Conservation (phyloP, 2,888 invertebrate genomes). For the Diarsia dahlii region DNA sequence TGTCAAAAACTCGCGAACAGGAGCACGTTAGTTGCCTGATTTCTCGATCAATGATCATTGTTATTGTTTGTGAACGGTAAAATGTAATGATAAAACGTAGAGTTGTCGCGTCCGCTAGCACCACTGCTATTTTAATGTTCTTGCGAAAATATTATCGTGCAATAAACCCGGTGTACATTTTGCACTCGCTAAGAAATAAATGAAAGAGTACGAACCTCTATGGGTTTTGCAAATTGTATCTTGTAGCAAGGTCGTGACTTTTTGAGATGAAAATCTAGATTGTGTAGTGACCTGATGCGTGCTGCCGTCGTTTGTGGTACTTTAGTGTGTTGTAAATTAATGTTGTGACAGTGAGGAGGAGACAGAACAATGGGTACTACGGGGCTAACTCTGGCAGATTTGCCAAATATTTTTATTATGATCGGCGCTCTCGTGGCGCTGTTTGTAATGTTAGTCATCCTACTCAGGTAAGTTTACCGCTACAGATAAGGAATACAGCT, state of each 20-base stretch:
- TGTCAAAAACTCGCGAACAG: conserved; percentile 70
- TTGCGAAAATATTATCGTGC: conserved; percentile 73
- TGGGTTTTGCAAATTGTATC: conserved; percentile 74
- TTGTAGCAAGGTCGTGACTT: conserved; percentile 74
- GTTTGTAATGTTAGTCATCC: conserved; percentile 94
- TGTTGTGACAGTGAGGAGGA: conserved; percentile 73
- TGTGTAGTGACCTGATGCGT: conserved; percentile 80
- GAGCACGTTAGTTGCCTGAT: conserved; percentile 71
- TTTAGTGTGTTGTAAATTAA: conserved; percentile 72
- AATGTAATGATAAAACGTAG: conserved; percentile 74
- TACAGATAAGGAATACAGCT: conserved; percentile 44
- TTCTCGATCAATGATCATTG: conserved; percentile 85
- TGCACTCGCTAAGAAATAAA: conserved; percentile 70
- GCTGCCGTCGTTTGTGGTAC: conserved; percentile 67
- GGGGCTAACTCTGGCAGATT: conserved; percentile 92
- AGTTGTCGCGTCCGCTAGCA: conserved; percentile 63
- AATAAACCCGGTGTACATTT: conserved; percentile 67
- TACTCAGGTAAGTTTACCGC: conserved; percentile 91
- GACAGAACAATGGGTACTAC: conserved; percentile 83
- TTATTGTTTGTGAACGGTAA: conserved; percentile 84
- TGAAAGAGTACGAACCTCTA: conserved; percentile 71
- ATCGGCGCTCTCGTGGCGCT: conserved; percentile 93
- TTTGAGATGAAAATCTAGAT: conserved; percentile 74
- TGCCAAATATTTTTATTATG: conserved; percentile 94
- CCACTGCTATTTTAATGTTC: conserved; percentile 72